These are phyloP conservation scores for Metallyticus violacea DNA, from an alignment of 2,888 invertebrate species.

Conservation along the genomic window DNA sequence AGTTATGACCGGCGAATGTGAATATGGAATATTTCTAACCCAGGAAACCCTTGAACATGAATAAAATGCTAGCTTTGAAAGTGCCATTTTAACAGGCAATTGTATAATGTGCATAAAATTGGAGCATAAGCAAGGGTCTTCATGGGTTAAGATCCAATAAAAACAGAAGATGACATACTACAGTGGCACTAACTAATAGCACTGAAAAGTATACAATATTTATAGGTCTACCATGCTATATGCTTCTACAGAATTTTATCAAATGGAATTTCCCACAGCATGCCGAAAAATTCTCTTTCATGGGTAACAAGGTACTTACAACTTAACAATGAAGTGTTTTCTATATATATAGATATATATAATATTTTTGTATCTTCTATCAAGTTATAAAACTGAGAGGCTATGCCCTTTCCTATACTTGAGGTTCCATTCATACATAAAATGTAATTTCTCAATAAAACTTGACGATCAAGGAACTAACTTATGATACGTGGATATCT, in stretches of 20 bases:
- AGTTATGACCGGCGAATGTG: slow-evolving; percentile 27
- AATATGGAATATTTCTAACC: slow-evolving; percentile 29
- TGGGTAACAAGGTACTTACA: slow-evolving; percentile 25
- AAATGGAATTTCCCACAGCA: slow-evolving; percentile 26
- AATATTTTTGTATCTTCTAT: neutral
- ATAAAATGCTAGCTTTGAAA: neutral
- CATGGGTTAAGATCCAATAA: slow-evolving; percentile 21
- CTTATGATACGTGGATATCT: slow-evolving; percentile 4
- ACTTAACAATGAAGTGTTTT: slow-evolving; percentile 13
- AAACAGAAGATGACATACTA: slow-evolving; percentile 25
- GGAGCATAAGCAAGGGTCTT: slow-evolving; percentile 17
- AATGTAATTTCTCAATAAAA: slow-evolving; percentile 14
- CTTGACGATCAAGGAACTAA: slow-evolving; percentile 25
- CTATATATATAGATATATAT: neutral
- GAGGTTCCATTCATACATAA: slow-evolving; percentile 1
- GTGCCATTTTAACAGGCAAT: neutral
- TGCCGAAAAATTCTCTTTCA: slow-evolving; percentile 20
- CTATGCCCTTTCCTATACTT: neutral
- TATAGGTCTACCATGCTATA: slow-evolving; percentile 32
- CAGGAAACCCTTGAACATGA: slow-evolving; percentile 20
- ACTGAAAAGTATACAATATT: slow-evolving; percentile 32
- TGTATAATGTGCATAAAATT: neutral
- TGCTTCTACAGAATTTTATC: slow-evolving; percentile 24
- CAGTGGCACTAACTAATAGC: slow-evolving; percentile 30
- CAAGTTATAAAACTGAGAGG: neutral